A percentile compares a stretch with the other conserved stretches of the same genome.
These are phyloP conservation scores for Callopanchax toddi DNA, from an alignment of 2,113 vertebrate genomes.

Conservation along the genomic window DNA sequence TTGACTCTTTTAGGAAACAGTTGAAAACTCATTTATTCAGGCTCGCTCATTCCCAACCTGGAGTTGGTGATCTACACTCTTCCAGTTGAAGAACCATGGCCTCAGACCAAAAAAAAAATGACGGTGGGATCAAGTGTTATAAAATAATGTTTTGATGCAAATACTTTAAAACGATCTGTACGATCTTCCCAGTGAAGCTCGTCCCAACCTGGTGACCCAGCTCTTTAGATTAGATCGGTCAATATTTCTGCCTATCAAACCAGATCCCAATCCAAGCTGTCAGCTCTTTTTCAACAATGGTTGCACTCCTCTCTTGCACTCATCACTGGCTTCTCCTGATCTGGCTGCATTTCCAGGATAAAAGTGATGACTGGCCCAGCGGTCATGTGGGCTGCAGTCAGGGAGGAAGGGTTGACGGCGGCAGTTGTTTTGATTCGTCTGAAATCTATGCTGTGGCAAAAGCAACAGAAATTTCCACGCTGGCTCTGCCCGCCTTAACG, in stretches of 20 bases:
- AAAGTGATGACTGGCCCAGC: slow-evolving; percentile 72
- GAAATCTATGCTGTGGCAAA: slow-evolving; percentile 68
- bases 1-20: no score
- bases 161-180: neutral
- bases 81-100: no score
- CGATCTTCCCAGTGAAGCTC: neutral
- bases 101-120: no score
- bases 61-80: no score
- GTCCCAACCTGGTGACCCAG: slow-evolving; percentile 2
- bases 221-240: slow-evolving; percentile 38
- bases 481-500: slow-evolving; percentile 46
- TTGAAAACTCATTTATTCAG: no score
- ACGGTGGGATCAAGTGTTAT: no score
- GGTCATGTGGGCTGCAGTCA: slow-evolving; percentile 43
- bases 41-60: no score
- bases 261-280: slow-evolving; percentile 42
- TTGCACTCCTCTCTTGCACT: slow-evolving; percentile 1
- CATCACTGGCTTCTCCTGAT: slow-evolving; percentile 26
- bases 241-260: slow-evolving; percentile 62
- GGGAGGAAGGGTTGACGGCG: slow-evolving; percentile 24
- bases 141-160: neutral
- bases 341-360: slow-evolving; percentile 60
- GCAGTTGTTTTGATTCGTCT: slow-evolving; percentile 72
- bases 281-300: slow-evolving; percentile 72
- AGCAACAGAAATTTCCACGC: slow-evolving; percentile 71